Evolutionary conservation across 2,888 invertebrate species (phyloP).

Genomic region (Proisotoma minuta): DNA sequence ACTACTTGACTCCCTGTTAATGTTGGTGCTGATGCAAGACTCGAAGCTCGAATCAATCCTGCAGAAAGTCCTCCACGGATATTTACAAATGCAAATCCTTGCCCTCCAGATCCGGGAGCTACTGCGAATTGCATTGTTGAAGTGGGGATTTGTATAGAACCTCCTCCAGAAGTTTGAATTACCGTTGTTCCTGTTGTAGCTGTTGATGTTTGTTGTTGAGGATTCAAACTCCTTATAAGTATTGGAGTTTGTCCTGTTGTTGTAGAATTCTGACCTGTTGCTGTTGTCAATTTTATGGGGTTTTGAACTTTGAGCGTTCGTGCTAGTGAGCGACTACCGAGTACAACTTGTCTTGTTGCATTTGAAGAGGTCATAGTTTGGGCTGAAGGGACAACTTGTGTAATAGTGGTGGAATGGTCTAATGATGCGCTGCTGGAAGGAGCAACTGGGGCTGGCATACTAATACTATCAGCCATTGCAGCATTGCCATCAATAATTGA

Average conservation of each 20-base stretch:
- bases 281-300: background rate
- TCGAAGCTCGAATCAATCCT: constrained; percentile 17
- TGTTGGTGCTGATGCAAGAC: constrained; percentile 18
- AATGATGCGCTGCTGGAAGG: background rate
- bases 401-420: constrained; percentile 8
- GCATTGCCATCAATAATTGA: no score
- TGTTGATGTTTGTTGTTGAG: constrained; percentile 25
- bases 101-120: constrained; percentile 19
- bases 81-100: constrained; percentile 30
- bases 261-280: background rate
- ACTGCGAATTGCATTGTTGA: constrained; percentile 33
- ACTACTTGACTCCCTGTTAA: constrained; percentile 38
- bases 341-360: constrained; percentile 39
- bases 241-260: constrained; percentile 39
- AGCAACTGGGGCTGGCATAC: background rate
- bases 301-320: constrained; percentile 19
- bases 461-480: no score
- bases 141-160: constrained; percentile 23
- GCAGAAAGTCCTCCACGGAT: constrained; percentile 22
- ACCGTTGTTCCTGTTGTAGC: constrained; percentile 16
- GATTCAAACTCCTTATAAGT: constrained; percentile 37
- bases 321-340: constrained; percentile 36
- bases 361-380: constrained; percentile 14
- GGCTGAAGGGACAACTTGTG: constrained; percentile 9
- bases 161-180: constrained; percentile 19